Percentiles rank a stretch among this genome's conserved stretches.
These are phyloP conservation scores for Plagodis pulveraria DNA, from an alignment of 2,888 invertebrate genomes.

Conservation along the genomic window DNA sequence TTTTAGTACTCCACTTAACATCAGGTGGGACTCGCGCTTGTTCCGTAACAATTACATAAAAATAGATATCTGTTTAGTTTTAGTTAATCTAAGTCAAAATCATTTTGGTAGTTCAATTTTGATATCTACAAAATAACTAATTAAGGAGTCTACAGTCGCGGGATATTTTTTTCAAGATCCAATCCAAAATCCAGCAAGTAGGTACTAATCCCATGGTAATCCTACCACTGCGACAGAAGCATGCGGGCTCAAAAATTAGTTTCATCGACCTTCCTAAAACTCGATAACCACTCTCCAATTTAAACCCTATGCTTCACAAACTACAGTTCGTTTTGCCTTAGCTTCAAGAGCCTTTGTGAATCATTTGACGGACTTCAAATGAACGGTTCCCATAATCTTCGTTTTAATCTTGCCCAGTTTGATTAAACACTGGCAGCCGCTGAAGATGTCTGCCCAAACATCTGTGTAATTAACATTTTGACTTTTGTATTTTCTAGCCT, in stretches of 20 bases:
- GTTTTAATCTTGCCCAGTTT: slow-evolving; percentile 28
- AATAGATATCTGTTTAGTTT: too few species aligned
- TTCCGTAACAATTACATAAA: too few species aligned
- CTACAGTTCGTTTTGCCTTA: slow-evolving; percentile 23
- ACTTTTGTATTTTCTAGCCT: slow-evolving; percentile 2
- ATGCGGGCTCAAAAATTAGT: slow-evolving; percentile 62
- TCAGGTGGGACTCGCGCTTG: too few species aligned
- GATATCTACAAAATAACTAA: too few species aligned
- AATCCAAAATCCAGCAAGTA: too few species aligned
- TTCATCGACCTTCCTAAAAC: slow-evolving; percentile 37
- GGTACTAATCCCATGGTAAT: slow-evolving; percentile 34
- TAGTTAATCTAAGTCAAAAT: too few species aligned
- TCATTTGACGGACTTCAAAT: slow-evolving; percentile 32
- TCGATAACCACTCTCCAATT: slow-evolving; percentile 18
- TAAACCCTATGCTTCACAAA: slow-evolving; percentile 9
- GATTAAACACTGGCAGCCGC: slow-evolving; percentile 11
- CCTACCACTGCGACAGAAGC: slow-evolving; percentile 40
- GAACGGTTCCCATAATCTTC: slow-evolving; percentile 32
- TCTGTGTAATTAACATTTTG: slow-evolving; percentile 22
- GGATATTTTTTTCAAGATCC: too few species aligned
- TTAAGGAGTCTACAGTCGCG: too few species aligned
- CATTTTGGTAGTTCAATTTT: too few species aligned
- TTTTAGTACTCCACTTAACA: too few species aligned
- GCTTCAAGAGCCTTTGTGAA: slow-evolving; percentile 21
- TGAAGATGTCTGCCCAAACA: slow-evolving; percentile 14